phyloP scores from a whole-genome alignment of 2,113 vertebrate genomes.

The Petrocephalus microphthalmus region DNA sequence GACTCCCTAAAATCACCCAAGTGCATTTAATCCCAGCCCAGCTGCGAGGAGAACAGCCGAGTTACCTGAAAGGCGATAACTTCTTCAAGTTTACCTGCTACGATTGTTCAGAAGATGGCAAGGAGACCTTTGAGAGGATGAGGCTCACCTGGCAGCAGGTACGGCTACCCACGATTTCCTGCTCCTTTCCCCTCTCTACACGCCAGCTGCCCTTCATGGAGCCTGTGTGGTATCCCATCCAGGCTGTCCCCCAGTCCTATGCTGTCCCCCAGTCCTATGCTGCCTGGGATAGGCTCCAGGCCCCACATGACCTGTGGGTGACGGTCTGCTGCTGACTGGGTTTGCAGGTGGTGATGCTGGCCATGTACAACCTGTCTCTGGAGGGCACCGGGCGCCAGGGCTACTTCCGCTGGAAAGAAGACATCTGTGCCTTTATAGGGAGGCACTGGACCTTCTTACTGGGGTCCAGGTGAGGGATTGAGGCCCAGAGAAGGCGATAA shows the following conservation, averaged over 20 bases:
- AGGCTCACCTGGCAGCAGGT: constrained; percentile 93
- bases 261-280: neutral
- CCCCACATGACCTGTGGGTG: too few relatives aligned
- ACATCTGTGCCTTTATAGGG: constrained; percentile 97
- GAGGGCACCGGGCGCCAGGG: constrained; percentile 94
- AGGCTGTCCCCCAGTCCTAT: neutral
- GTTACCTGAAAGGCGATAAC: constrained; percentile 96
- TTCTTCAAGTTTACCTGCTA: constrained; percentile 90
- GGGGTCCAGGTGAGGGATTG: constrained; percentile 71
- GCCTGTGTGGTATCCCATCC: neutral
- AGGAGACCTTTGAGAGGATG: constrained; percentile 89
- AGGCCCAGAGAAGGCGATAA: neutral
- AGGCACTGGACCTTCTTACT: constrained; percentile 94
- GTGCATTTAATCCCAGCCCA: constrained; percentile 63
- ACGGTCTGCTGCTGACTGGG: neutral
- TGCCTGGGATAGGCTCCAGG: neutral
- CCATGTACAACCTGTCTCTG: constrained; percentile 97
- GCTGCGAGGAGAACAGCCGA: constrained; percentile 79
- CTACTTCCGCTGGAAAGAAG: constrained; percentile 98
- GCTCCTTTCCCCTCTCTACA: neutral
- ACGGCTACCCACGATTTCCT: constrained; percentile 22
- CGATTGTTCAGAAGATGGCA: constrained; percentile 80
- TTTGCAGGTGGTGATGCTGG: constrained; percentile 90
- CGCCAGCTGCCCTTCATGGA: neutral
- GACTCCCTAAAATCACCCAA: neutral